Evolutionary conservation across 2,113 vertebrate species (phyloP).

Genomic region (Antigone vipio): DNA sequence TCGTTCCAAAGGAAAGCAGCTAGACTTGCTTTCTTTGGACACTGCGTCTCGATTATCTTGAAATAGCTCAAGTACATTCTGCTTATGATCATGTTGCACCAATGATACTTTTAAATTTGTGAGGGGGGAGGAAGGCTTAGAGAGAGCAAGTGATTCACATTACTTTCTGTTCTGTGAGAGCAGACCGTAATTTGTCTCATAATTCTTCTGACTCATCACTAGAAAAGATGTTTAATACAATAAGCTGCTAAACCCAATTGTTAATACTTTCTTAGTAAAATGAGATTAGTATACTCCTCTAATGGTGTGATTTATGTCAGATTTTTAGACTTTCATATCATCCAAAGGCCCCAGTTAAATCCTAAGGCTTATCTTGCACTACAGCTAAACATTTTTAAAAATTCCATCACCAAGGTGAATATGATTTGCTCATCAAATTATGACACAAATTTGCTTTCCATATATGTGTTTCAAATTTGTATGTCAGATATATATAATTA

Average conservation of each 20-base stretch:
- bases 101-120: not conserved
- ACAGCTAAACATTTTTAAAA: not conserved
- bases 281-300: not conserved
- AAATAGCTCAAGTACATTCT: not conserved
- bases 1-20: not conserved
- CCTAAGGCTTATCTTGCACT: not conserved
- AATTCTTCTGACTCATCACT: slow-evolving; percentile 7
- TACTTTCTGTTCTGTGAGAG: not conserved
- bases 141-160: not conserved
- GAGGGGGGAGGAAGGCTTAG: not conserved
- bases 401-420: not conserved
- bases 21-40: not conserved
- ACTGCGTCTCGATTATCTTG: not conserved
- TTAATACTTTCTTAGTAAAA: not conserved
- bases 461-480: not conserved
- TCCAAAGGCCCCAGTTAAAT: not conserved
- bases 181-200: not conserved
- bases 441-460: not conserved
- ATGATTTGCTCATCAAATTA: not conserved
- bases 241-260: not conserved
- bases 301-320: not conserved
- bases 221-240: not conserved
- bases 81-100: not conserved
- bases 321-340: not conserved
- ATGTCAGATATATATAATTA: not conserved